These are phyloP conservation scores for Anoura caudifer DNA, from an alignment of 2,113 vertebrate species.

Conservation along the genomic window DNA sequence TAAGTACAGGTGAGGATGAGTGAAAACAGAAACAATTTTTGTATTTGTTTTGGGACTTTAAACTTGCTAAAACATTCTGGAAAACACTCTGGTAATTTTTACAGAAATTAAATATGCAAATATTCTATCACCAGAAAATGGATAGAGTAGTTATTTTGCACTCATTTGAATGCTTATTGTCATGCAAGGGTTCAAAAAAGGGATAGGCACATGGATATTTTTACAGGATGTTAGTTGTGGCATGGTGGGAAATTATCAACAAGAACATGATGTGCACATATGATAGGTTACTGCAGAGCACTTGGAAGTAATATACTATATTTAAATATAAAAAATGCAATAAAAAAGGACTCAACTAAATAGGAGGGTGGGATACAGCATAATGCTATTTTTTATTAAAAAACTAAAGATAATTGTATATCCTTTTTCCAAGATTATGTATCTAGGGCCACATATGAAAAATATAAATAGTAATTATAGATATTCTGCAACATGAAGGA, in stretches of 20 bases:
- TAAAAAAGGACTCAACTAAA: not conserved
- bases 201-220: not conserved
- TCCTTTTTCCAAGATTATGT: not conserved
- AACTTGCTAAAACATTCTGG: not conserved
- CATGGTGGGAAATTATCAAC: not conserved
- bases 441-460: not conserved
- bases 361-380: not conserved
- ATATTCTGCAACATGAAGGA: not conserved
- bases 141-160: not conserved
- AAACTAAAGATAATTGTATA: not conserved
- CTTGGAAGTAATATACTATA: not conserved
- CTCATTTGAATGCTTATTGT: not conserved
- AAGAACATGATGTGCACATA: not conserved
- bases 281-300: not conserved
- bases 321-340: not conserved
- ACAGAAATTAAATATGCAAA: not conserved
- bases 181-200: not conserved
- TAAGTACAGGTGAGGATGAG: not conserved
- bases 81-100: not conserved
- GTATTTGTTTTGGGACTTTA: not conserved
- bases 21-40: not conserved
- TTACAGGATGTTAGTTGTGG: not conserved
- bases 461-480: not conserved
- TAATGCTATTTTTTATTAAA: not conserved
- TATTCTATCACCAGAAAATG: not conserved